These are phyloP conservation scores for Rhynchomys soricoides DNA, from an alignment of 2,113 vertebrate genomes.

Conservation along the genomic window DNA sequence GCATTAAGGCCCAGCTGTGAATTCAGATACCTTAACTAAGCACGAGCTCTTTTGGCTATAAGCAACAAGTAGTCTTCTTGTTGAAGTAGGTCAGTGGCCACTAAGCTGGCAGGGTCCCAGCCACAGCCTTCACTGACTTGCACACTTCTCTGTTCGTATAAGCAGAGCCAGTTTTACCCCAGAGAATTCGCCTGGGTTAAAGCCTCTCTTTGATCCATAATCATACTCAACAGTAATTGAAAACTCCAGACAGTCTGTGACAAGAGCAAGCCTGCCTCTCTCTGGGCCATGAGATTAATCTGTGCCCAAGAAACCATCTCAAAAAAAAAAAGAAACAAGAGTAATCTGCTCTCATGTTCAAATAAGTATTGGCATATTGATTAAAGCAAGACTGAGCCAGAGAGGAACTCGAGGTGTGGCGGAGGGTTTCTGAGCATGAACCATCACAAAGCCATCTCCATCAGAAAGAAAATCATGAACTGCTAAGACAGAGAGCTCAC, in stretches of 20 bases:
- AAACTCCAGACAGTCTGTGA: constrained; percentile 42
- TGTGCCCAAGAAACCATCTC: constrained; percentile 66
- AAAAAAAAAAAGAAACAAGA: constrained; percentile 61
- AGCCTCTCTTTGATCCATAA: background rate
- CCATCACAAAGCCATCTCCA: background rate
- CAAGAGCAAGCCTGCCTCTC: constrained; percentile 48
- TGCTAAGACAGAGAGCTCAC: background rate
- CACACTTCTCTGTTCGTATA: background rate
- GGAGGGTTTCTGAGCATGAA: background rate
- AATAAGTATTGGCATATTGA: constrained; percentile 44
- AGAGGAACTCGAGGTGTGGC: background rate
- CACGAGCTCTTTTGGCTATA: background rate
- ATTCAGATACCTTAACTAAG: background rate
- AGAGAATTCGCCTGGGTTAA: constrained; percentile 47
- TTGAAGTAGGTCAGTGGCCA: background rate
- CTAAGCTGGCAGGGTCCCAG: constrained; percentile 32
- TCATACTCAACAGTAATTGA: constrained; percentile 61
- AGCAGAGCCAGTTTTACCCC: background rate
- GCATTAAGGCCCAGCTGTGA: background rate
- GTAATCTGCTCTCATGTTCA: constrained; percentile 57
- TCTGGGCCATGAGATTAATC: constrained; percentile 56
- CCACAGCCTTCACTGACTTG: too few species aligned
- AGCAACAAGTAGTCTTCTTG: background rate
- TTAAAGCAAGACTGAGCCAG: background rate
- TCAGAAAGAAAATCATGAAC: background rate